Evolutionary conservation across 2,888 invertebrate species (phyloP).

Genomic region (Amitus sp.): DNA sequence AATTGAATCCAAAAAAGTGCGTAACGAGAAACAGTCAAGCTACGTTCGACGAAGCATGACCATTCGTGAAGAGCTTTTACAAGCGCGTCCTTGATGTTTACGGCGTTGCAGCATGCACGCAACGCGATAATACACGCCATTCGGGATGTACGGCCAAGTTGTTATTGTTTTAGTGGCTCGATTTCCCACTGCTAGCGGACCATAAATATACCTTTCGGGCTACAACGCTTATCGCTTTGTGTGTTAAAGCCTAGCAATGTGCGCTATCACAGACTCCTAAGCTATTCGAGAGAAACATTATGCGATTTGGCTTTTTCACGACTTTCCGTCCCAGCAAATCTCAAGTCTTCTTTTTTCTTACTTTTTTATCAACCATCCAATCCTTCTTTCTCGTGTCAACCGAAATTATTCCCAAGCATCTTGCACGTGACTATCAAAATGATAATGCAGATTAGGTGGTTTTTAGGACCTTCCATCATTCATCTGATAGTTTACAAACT

Average conservation of each 20-base stretch:
- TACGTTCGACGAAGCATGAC: slow-evolving; percentile 14
- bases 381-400: too few relatives aligned
- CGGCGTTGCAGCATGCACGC: slow-evolving; percentile 24
- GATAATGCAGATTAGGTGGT: too few relatives aligned
- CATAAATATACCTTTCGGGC: slow-evolving; percentile 39
- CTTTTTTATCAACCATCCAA: too few relatives aligned
- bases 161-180: slow-evolving; percentile 49
- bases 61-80: slow-evolving; percentile 19
- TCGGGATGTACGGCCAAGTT: slow-evolving; percentile 31
- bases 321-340: too few relatives aligned
- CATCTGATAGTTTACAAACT: too few relatives aligned
- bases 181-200: slow-evolving; percentile 43
- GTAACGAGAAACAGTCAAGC: too few relatives aligned
- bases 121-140: slow-evolving; percentile 26
- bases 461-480: too few relatives aligned
- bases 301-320: background rate
- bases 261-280: background rate
- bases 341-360: too few relatives aligned
- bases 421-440: too few relatives aligned
- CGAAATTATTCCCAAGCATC: too few relatives aligned
- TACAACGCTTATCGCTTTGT: slow-evolving; percentile 11
- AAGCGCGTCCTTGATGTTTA: slow-evolving; percentile 31
- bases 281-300: background rate
- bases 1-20: too few relatives aligned
- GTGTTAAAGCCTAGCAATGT: slow-evolving; percentile 19